Evolutionary conservation across 2,888 invertebrate genomes (phyloP).

Genomic region (Philopedon plagiatum): DNA sequence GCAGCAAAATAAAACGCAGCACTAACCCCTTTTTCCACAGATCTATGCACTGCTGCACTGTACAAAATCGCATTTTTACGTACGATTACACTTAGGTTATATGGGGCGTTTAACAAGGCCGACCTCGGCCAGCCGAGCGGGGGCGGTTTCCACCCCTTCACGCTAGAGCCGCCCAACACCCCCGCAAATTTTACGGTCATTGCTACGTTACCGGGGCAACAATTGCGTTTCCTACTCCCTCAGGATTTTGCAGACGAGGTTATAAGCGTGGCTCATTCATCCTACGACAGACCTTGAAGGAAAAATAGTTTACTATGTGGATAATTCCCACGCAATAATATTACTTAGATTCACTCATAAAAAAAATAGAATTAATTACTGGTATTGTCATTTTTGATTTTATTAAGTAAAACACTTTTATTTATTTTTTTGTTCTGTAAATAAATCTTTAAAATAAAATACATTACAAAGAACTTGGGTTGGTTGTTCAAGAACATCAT

Average conservation of each 20-base stretch:
- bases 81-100: neutral
- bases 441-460: too few relatives aligned
- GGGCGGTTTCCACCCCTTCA: conserved; percentile 27
- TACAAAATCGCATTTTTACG: conserved; percentile 2
- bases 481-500: too few relatives aligned
- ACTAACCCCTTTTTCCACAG: too few relatives aligned
- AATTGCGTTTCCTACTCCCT: conserved; percentile 9
- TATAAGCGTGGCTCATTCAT: conserved; percentile 3
- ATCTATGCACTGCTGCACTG: neutral
- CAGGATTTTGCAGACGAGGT: neutral
- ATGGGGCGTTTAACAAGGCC: neutral
- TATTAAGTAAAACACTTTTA: too few relatives aligned
- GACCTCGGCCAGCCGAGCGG: neutral
- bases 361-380: too few relatives aligned
- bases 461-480: too few relatives aligned
- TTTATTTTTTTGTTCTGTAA: too few relatives aligned
- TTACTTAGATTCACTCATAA: too few relatives aligned
- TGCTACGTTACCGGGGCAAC: conserved; percentile 31
- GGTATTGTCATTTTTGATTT: too few relatives aligned
- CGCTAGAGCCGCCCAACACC: conserved; percentile 23
- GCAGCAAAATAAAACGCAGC: too few relatives aligned
- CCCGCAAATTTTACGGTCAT: conserved; percentile 42
- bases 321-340: neutral
- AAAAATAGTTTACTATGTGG: neutral
- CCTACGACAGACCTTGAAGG: neutral